Evolutionary conservation across 2,888 invertebrate genomes (phyloP), one percentile per base, ranked within the genome.

Genomic region (Caenorhabditis imperialis): DNA sequence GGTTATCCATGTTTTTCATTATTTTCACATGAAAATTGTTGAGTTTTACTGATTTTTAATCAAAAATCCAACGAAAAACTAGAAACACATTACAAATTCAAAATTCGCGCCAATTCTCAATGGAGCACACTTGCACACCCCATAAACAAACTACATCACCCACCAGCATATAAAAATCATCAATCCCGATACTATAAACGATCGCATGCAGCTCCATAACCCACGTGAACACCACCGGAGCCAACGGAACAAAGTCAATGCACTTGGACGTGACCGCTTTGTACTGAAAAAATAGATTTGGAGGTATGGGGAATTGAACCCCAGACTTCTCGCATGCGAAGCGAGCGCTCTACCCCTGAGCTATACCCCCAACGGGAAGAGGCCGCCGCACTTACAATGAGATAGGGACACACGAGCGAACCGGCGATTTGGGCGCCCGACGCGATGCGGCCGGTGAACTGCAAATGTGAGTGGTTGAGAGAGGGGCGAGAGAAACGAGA

Each of bases 131-230:
- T n/a, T n/a, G n/a, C n/a, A n/a, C n/a, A n/a, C n/a, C n/a, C 10
- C 35, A 50, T 18, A 12, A 47, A 57, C 35, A 16, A 27, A 38
- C 75, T 62, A n/a, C n/a, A n/a, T n/a, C n/a, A 30, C 30, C 30
- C 20, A 86, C 86, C 77, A 87, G 76, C 83, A 86, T 83, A 60
- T 86, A 86, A 48, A 85, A 85, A 54, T 86, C 86, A 50, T 86
- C 83, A 22, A 86, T 87, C 18, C 84, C 86, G 23, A 86, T 79
- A 42, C 81, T 78, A 54, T 87, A 86, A 23, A 86, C 76, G 48
- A 86, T 86, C 1, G 86, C 86, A 40, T 86, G 86, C 14, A 84
- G 53, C 69, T 86, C 86, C 86, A 86, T 87, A 1, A 86, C 80
- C 86, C 84, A 85, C 7, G 87, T 87, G 77, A 86, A 86, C 0